Base-by-base conservation (phyloP, 2,113 vertebrate species). In the Danionella cerebrum region DNA sequence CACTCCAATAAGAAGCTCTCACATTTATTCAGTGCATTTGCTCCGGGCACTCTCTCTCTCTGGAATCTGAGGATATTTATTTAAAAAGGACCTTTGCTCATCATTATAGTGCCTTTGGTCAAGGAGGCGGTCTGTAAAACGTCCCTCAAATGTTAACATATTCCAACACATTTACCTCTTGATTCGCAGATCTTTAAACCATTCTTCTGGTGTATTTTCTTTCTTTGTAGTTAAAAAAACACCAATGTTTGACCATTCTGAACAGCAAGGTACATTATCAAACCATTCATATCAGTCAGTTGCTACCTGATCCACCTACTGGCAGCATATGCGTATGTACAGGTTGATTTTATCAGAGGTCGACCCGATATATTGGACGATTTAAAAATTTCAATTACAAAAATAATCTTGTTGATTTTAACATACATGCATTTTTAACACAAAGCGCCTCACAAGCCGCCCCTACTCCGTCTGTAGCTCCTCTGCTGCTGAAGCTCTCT, bases 1-100 rank as follows among this genome's bases (percentile, higher is more conserved):
- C 86, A 88, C 85, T 87, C 85, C 85, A 84, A 85, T 86, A 85
- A 84, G 87, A 85, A 79, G 81, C 77, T 64, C 83, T 88, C 85
- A 78, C 86, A 85, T 85, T 87, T 84, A 86, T 87, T 88, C 80
- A 80, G 81, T 75, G 79, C 78, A 70, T 73, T 78, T 76, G 71
- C 81, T 84, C 79, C 76, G 68, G 70, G 79, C 78, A 39, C 69
- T 69, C 71, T 81, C 70, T 80, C 78, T 79, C 80, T 68, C 65
- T 79, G 83, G 83, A 87, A 78, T 36, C 74, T 60, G 57, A 79
- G 81, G 80, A 87, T 83, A 85, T 86, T 86, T 87, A 85, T 83
- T 85, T 83, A 84, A 59, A 80, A 77, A 86, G 36, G 33, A 79
- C 78, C 68, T 84, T 84, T 85, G 79, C 84, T 76, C 67, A 65